These are phyloP conservation scores for Acronicta psi DNA, from an alignment of 2,888 invertebrate genomes.

Conservation along the genomic window DNA sequence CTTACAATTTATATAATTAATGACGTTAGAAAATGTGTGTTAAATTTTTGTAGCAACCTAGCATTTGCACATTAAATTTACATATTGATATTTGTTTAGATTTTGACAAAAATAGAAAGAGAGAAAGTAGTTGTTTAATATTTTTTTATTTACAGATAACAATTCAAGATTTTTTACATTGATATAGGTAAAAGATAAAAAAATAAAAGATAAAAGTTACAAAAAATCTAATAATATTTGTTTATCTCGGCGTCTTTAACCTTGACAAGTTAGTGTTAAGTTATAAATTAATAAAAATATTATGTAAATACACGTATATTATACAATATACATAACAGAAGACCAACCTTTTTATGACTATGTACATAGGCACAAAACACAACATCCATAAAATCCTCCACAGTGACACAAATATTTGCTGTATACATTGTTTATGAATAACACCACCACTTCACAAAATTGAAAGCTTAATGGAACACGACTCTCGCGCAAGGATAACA, in stretches of 20 bases:
- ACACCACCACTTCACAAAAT: slow-evolving; percentile 38
- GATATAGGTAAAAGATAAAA: no score
- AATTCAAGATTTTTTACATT: no score
- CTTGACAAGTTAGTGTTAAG: no score
- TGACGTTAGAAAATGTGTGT: not conserved
- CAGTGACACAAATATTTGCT: slow-evolving; percentile 75
- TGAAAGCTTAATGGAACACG: slow-evolving; percentile 38
- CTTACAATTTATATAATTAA: not conserved
- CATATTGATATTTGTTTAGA: no score
- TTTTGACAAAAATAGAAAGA: no score
- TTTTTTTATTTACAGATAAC: no score
- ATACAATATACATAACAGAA: slow-evolving; percentile 6
- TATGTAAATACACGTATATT: not conserved
- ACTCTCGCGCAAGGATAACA: slow-evolving; percentile 40
- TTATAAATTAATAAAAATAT: not conserved
- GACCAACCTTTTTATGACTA: slow-evolving; percentile 71
- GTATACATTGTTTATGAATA: slow-evolving; percentile 71
- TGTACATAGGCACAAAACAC: slow-evolving; percentile 79
- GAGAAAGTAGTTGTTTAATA: no score
- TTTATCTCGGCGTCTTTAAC: no score
- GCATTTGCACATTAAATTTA: no score
- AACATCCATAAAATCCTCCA: slow-evolving; percentile 83
- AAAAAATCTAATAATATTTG: no score
- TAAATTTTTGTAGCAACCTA: no score
- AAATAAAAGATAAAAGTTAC: no score